Base-by-base conservation (phyloP, 37 sponge, comb jelly and placozoan species). In the Eunapius fragilis region DNA sequence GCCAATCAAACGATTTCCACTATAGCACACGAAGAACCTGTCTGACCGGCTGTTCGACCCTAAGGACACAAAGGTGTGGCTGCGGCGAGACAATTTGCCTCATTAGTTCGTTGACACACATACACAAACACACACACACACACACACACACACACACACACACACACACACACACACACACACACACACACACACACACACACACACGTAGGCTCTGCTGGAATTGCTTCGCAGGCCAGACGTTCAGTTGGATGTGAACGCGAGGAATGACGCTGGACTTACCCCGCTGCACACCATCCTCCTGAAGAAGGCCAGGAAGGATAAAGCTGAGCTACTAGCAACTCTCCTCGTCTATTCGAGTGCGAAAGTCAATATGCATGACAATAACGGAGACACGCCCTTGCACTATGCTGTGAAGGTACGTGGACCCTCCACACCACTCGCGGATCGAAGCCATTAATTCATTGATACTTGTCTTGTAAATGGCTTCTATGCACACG, bases 251-350 rank as follows among this genome's bases (percentile, higher is more conserved):
- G 58, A 58, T 19, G 58, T 58, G 58, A 58, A 58, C 17, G 17
- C 22, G 1, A 58, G 17, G 58, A 58, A 58, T 17, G 58, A 58
- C 14, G 58, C 58, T 2, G 58, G 58, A 0, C 67, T 86, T 13
- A 83, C 82, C 36, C 77, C 86, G 6, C 80, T 90, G 27, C 91
- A 90, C 69, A 27, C 71, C 32, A 32, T 85, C 26, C n/a, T n/a
- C n/a, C 41, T 90, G 37, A 81, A 76, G 36, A 70, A 19, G 27
- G 73, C 76, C 25, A 33, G 83, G 25, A 75, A 41, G 41, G 82
- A 90, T 68, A 74, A 27, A 23, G 37, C 70, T 4, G 86, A 77
- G 31, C 2, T 82, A 17, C 37, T 90, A 24, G n/a, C 77, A 23
- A 72, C 82, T 6, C 75, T 90, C 25, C 80, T 90, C 0, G 33